phyloP scores from a whole-genome alignment of 1,140 invertebrate species.

The Tribolium madens region DNA sequence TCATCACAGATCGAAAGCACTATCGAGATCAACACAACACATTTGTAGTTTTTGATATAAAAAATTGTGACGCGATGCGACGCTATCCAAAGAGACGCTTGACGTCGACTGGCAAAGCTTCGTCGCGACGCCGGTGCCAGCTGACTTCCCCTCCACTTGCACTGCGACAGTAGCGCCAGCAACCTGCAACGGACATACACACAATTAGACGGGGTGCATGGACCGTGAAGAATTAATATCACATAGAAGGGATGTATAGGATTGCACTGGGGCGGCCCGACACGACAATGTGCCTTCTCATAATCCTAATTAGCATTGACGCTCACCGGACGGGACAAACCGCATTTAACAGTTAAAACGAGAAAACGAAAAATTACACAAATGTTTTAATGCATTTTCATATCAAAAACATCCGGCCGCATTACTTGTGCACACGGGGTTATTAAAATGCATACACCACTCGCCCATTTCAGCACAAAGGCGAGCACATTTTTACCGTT shows the following conservation, averaged over 20 bases:
- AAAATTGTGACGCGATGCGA: constrained; percentile 34
- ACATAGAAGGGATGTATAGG: constrained; percentile 35
- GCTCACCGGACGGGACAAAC: background rate
- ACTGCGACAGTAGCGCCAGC: constrained; percentile 61
- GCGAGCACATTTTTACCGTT: background rate
- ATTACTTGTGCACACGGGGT: background rate
- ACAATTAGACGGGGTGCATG: constrained; percentile 53
- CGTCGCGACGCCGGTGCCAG: constrained; percentile 64
- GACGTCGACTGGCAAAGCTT: constrained; percentile 62
- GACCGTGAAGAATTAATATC: constrained; percentile 45
- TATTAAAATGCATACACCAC: background rate
- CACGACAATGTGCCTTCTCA: constrained; percentile 28
- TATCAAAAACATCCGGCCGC: background rate
- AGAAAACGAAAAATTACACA: background rate
- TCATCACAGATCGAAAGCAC: constrained; percentile 49
- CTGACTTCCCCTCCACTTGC: constrained; percentile 61
- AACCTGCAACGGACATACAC: constrained; percentile 65
- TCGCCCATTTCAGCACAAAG: background rate
- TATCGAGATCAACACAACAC: constrained; percentile 29
- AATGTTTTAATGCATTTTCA: background rate
- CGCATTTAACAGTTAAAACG: background rate
- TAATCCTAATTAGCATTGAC: constrained; percentile 31
- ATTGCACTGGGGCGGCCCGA: constrained; percentile 3
- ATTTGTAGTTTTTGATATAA: constrained; percentile 34
- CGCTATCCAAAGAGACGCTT: constrained; percentile 57